These are phyloP conservation scores for Typhlichthys eigenmanni DNA, from an alignment of 2,797 vertebrate species.

Conservation along the genomic window DNA sequence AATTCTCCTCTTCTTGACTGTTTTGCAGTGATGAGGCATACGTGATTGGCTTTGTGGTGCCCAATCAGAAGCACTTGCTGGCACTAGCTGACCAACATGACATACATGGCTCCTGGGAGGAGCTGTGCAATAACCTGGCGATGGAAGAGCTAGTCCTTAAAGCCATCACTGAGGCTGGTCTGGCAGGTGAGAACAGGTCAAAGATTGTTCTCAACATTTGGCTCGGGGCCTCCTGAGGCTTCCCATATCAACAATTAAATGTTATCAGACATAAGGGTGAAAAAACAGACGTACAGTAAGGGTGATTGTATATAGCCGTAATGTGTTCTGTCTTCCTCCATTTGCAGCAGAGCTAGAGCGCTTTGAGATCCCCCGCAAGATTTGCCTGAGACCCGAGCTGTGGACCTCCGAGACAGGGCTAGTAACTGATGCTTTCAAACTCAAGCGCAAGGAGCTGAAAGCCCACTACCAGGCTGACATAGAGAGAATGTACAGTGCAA, in stretches of 20 bases:
- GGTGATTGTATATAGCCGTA: not conserved
- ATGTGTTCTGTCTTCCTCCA: not conserved
- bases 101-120: slow-evolving; percentile 82
- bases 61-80: slow-evolving; percentile 91
- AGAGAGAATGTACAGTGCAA: slow-evolving; percentile 89
- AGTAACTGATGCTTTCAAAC: slow-evolving; percentile 95
- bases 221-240: not conserved
- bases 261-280: no score
- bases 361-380: slow-evolving; percentile 92
- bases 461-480: slow-evolving; percentile 89
- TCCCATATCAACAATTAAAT: no score
- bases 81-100: slow-evolving; percentile 83
- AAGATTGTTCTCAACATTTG: not conserved
- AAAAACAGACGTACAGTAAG: no score
- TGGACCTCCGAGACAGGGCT: slow-evolving; percentile 96
- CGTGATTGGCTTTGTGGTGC: slow-evolving; percentile 94
- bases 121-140: slow-evolving; percentile 85
- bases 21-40: slow-evolving; percentile 88
- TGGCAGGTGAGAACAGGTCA: slow-evolving; percentile 74
- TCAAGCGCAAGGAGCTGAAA: slow-evolving; percentile 92
- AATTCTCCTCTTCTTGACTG: slow-evolving; percentile 2
- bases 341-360: slow-evolving; percentile 86
- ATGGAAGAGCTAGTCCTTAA: slow-evolving; percentile 91
- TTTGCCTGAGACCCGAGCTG: slow-evolving; percentile 87
- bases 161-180: slow-evolving; percentile 83